phyloP scores from a whole-genome alignment of 2,797 vertebrate genomes.

The Cheirogaleus major region DNA sequence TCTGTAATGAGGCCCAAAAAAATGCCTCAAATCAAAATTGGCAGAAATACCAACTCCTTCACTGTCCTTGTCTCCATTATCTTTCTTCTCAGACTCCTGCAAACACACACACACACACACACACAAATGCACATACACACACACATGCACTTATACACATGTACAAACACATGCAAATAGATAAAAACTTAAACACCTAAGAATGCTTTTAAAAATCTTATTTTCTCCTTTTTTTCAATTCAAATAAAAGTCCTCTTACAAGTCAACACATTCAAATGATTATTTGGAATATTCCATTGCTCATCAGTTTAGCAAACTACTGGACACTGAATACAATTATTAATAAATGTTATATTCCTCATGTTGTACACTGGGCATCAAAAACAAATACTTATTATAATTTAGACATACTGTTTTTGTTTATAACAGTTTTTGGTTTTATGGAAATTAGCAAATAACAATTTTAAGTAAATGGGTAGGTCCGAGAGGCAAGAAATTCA shows the following conservation, averaged over 20 bases:
- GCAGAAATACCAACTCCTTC: background rate
- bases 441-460: background rate
- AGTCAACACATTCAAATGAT: background rate
- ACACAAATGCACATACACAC: background rate
- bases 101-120: rapidly evolving
- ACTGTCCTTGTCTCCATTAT: background rate
- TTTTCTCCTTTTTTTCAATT: background rate
- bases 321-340: background rate
- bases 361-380: background rate
- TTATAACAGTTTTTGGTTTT: background rate
- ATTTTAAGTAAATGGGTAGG: background rate
- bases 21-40: background rate
- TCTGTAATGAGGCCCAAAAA: background rate
- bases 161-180: background rate
- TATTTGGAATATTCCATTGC: background rate
- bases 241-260: background rate
- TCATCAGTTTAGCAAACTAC: background rate
- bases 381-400: background rate
- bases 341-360: background rate
- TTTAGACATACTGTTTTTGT: background rate
- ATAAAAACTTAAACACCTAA: background rate
- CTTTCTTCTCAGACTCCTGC: background rate
- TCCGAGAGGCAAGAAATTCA: background rate
- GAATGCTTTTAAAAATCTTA: background rate
- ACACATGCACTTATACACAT: rapidly evolving